phyloP scores from a whole-genome alignment of 64 coral and sea anemone genomes.

The Exaiptasia diaphana region DNA sequence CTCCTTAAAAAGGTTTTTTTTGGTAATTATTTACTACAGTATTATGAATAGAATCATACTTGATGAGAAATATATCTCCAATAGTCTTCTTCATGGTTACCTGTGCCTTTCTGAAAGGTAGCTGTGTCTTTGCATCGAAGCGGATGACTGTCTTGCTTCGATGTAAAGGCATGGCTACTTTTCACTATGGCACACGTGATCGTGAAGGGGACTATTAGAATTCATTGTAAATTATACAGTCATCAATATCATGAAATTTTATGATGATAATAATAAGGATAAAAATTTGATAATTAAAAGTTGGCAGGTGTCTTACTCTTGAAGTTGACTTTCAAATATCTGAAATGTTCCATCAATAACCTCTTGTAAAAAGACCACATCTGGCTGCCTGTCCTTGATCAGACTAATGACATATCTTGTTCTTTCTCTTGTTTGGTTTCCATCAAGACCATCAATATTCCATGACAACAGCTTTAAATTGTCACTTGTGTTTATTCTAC shows the following conservation, averaged over 20 bases:
- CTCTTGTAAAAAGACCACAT: constrained; percentile 88
- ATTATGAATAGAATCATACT: constrained; percentile 12
- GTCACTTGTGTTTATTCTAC: neutral
- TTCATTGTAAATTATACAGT: neutral
- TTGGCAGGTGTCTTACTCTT: too few relatives aligned
- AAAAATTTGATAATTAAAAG: too few relatives aligned
- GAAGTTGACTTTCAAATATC: constrained; percentile 47
- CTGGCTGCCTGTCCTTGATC: constrained; percentile 64
- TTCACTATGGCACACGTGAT: too few relatives aligned
- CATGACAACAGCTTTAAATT: constrained; percentile 69
- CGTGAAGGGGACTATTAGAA: too few relatives aligned
- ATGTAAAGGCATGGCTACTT: too few relatives aligned
- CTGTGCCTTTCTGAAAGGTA: too few relatives aligned
- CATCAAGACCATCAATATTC: constrained; percentile 90
- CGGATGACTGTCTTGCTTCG: too few relatives aligned
- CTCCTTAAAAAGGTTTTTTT: too few relatives aligned
- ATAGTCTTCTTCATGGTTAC: too few relatives aligned
- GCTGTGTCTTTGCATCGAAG: too few relatives aligned
- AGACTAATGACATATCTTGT: constrained; percentile 47
- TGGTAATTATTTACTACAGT: too few relatives aligned
- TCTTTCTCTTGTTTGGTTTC: constrained; percentile 53
- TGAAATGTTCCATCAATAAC: constrained; percentile 55
- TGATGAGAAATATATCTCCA: too few relatives aligned
- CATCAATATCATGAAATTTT: neutral
- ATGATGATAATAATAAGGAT: neutral